Evolutionary conservation across 2,888 invertebrate species (phyloP), one percentile per base, ranked within the genome.

Genomic region (Chymomyza caudatula): DNA sequence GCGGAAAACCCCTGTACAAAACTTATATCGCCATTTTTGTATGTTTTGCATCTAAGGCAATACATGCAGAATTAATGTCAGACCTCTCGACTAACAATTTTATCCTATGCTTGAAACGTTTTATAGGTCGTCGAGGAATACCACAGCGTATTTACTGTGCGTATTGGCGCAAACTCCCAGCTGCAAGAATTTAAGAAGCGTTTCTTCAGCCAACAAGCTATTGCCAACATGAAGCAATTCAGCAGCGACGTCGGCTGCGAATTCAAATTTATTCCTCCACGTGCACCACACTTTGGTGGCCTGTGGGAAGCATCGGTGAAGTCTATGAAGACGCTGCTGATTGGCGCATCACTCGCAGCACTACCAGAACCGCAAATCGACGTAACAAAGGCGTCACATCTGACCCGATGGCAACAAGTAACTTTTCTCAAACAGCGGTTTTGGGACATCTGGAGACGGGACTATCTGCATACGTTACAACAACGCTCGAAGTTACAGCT

Each of bases 61-160:
- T 69, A n/a, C 65, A 71, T 63, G 63, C 69, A 43, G 71, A 76
- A 70, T 23, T 70, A 42, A 67, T 72, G 11, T 63, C 69, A n/a
- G 65, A 76, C 56, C 42, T 72, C 5, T 63, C 72, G 17, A 57
- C 71, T 57, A 60, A 65, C 42, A 61, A 54, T 15, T 76, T 74
- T 60, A 59, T 76, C 60, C 57, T 67, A 15, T 63, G 65, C 6
- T 58, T 76, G 3, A 70, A 72, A 68, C 58, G 71, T 25, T 72
- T 73, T 56, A 61, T 71, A 2, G 25, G 61, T 20, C 44, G 59
- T 19, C 62, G 63, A 63, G 69, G 63, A 22, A 13, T 63, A 37
- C 67, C 57, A 3, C 43, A 59, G 60, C 59, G 19, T 19, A 44
- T 70, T 13, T 49, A 65, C 57, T 73, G 68, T 53, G 66, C n/a